Evolutionary conservation across 2,797 vertebrate genomes (phyloP).

Genomic region (Danio choprae): DNA sequence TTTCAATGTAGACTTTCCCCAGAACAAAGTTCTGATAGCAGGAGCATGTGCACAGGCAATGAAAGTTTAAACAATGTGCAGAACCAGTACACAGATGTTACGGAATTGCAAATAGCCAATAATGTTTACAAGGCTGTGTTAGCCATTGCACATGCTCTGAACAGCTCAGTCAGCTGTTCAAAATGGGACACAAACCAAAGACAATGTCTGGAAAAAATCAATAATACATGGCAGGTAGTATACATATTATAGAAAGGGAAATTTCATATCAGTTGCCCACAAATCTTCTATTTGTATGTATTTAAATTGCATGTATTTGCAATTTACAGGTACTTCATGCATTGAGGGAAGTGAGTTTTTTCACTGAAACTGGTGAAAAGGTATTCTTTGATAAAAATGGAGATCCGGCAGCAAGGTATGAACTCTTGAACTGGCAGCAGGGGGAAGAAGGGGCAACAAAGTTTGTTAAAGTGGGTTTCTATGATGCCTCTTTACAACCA

Average conservation of each 20-base stretch:
- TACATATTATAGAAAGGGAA: neutral
- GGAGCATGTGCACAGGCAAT: conserved; percentile 63
- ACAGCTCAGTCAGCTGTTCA: conserved; percentile 56
- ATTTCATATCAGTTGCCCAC: neutral
- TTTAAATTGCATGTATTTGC: too few relatives aligned
- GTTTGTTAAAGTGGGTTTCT: conserved; percentile 64
- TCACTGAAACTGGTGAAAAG: conserved; percentile 32
- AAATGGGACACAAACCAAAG: conserved; percentile 11
- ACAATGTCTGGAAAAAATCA: conserved; percentile 11
- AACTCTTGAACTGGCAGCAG: conserved; percentile 67
- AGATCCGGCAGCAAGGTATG: conserved; percentile 60
- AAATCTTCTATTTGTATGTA: neutral
- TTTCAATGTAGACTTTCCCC: conserved; percentile 54
- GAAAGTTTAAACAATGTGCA: conserved; percentile 67
- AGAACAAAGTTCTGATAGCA: conserved; percentile 8
- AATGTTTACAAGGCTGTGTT: conserved; percentile 78
- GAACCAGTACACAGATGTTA: conserved; percentile 72
- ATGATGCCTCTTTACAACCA: conserved; percentile 57
- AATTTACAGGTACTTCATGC: conserved; percentile 50
- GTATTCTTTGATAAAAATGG: conserved; percentile 61
- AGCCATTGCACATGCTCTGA: conserved; percentile 72
- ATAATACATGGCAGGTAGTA: conserved; percentile 36
- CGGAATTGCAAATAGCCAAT: conserved; percentile 73
- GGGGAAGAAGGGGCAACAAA: conserved; percentile 49
- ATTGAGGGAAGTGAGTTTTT: conserved; percentile 52